Evolutionary conservation across 2,797 vertebrate genomes (phyloP).

Genomic region (Xerus rutilus): DNA sequence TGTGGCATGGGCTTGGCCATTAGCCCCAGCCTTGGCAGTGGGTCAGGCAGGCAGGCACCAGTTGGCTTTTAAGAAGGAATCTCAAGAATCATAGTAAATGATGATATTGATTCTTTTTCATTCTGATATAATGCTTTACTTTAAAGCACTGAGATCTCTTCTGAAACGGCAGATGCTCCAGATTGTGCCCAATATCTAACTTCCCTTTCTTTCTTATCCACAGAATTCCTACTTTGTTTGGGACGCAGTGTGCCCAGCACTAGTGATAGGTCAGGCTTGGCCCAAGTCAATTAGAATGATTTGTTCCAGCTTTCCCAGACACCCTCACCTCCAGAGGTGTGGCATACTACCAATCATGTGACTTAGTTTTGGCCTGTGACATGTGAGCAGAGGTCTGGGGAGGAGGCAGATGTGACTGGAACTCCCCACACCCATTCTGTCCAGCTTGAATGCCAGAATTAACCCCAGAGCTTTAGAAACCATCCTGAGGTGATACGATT

Average conservation of each 20-base stretch:
- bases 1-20: neutral
- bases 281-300: neutral
- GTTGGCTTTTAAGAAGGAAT: neutral
- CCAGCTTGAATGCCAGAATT: neutral
- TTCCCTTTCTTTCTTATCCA: neutral
- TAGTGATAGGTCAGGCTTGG: neutral
- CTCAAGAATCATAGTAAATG: neutral
- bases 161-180: neutral
- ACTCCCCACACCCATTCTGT: neutral
- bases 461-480: neutral
- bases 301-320: neutral
- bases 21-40: neutral
- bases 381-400: neutral
- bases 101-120: slow-evolving; percentile 7
- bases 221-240: neutral
- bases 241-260: neutral
- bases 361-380: neutral
- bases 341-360: neutral
- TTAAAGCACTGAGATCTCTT: neutral
- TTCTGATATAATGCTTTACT: neutral
- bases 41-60: neutral
- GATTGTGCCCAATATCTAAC: neutral
- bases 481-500: neutral
- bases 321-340: neutral
- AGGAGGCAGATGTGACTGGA: neutral